These are phyloP conservation scores for Aix galericulata DNA, from an alignment of 2,113 vertebrate species.

Conservation along the genomic window DNA sequence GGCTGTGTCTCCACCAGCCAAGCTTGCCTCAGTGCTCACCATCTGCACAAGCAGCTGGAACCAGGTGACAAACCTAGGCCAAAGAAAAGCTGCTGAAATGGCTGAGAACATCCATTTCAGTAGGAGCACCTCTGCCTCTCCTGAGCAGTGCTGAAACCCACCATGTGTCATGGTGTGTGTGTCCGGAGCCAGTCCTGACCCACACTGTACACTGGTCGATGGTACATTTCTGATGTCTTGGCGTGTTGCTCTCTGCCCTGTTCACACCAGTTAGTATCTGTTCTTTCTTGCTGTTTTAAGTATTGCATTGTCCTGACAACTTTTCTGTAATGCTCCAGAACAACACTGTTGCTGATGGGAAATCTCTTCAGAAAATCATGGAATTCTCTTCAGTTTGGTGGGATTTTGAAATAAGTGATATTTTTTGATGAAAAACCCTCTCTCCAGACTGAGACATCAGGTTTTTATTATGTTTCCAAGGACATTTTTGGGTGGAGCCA, in stretches of 20 bases:
- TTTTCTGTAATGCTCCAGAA: not conserved
- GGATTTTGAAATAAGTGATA: not conserved
- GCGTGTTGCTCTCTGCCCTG: not conserved
- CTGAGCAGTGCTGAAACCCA: not conserved
- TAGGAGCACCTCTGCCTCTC: not conserved
- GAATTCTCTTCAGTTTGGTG: not conserved
- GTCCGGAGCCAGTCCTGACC: not conserved
- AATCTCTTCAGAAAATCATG: not conserved
- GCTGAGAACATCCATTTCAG: not conserved
- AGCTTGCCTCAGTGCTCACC: not conserved
- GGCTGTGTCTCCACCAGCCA: not conserved
- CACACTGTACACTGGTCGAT: fast-evolving
- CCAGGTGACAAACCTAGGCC: not conserved
- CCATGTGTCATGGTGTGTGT: not conserved
- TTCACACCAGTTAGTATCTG: not conserved
- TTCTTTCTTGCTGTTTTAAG: not conserved
- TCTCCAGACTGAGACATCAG: not conserved
- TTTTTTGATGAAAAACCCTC: not conserved
- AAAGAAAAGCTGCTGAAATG: not conserved
- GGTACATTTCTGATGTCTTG: not conserved
- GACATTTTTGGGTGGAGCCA: not conserved
- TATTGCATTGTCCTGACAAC: not conserved
- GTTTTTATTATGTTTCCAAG: not conserved
- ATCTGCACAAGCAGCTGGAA: not conserved
- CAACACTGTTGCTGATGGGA: not conserved